These are phyloP conservation scores for Brienomyrus longianalis DNA, from an alignment of 2,113 vertebrate genomes.

Conservation along the genomic window DNA sequence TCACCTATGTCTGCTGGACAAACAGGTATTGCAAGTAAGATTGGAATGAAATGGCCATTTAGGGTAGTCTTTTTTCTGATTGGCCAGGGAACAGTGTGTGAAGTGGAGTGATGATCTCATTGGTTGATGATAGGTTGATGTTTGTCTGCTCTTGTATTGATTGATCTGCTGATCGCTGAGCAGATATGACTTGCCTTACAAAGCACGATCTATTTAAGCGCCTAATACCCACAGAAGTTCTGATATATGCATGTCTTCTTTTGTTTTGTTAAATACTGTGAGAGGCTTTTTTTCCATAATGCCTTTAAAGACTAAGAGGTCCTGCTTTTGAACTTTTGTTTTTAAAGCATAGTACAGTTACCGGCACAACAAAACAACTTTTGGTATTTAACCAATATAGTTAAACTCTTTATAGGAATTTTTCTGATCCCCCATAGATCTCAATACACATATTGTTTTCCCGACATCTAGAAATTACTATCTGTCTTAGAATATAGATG, in stretches of 20 bases:
- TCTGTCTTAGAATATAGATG: not conserved
- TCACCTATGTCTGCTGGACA: not conserved
- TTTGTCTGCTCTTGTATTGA: not conserved
- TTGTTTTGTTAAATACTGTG: not conserved
- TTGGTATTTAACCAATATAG: not conserved
- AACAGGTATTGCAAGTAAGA: not conserved
- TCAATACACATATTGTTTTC: not conserved
- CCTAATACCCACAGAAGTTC: not conserved
- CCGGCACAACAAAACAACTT: not conserved
- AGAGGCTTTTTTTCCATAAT: not conserved
- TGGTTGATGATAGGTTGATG: conserved; percentile 13
- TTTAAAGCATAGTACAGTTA: not conserved
- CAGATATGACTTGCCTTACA: not conserved
- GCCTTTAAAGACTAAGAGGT: not conserved
- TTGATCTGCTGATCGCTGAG: not conserved
- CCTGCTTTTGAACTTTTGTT: not conserved
- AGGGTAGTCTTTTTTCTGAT: conserved; percentile 1
- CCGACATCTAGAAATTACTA: not conserved
- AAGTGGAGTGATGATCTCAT: not conserved
- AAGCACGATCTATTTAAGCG: not conserved
- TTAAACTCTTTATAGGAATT: not conserved
- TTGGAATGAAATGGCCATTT: not conserved
- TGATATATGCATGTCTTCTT: not conserved
- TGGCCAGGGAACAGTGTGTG: not conserved
- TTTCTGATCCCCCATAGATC: not conserved